phyloP scores from a whole-genome alignment of 2,113 vertebrate species.

The Vulpes vulpes region DNA sequence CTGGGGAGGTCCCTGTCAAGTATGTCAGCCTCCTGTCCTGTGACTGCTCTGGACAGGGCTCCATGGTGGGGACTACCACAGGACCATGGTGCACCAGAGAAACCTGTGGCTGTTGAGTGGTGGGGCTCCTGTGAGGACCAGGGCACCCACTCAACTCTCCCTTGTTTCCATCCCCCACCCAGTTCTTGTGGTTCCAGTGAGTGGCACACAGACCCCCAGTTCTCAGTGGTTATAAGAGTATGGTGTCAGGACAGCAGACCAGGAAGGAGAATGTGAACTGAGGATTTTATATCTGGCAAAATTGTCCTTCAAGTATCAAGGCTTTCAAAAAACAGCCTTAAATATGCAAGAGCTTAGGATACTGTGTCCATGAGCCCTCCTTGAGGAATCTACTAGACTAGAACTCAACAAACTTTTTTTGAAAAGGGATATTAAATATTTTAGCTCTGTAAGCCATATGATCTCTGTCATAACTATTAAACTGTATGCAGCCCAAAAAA shows the following conservation, averaged over 20 bases:
- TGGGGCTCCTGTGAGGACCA: background rate
- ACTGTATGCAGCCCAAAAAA: background rate
- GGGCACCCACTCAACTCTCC: background rate
- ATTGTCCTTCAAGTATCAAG: background rate
- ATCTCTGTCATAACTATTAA: background rate
- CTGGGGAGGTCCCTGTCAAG: background rate
- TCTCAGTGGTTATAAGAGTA: background rate
- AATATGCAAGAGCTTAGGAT: background rate
- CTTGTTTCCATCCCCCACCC: accelerated
- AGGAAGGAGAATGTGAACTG: background rate
- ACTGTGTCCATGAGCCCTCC: background rate
- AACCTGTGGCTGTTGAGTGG: background rate
- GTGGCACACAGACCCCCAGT: background rate
- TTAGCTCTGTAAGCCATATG: background rate
- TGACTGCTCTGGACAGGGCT: background rate
- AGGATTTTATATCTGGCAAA: slow-evolving; percentile 50
- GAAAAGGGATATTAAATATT: background rate
- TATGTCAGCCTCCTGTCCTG: background rate
- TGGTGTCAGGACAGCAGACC: background rate
- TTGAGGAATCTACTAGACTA: background rate
- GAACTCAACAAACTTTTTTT: background rate
- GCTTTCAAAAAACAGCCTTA: background rate
- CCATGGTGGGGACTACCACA: accelerated
- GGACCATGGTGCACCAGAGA: background rate
- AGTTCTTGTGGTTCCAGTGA: background rate